phyloP scores from a whole-genome alignment of 1,140 invertebrate genomes.

The Drosophila sturtevanti region DNA sequence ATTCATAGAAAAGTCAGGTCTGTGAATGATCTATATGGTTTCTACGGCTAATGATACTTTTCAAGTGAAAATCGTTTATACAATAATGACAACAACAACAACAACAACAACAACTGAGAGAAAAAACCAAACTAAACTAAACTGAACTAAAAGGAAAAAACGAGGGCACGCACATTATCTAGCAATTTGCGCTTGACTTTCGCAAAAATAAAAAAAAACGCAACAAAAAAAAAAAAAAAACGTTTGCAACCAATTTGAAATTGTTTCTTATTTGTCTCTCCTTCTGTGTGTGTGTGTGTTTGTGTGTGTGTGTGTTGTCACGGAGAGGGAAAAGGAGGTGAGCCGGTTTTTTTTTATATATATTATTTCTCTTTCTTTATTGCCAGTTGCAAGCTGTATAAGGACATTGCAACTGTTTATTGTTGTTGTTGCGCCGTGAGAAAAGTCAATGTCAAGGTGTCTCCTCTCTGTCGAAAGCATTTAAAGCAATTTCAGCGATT shows the following conservation, averaged over 20 bases:
- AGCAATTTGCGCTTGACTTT: constrained; percentile 68
- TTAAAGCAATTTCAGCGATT: constrained; percentile 32
- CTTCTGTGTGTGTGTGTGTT: background rate
- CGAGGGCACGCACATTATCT: constrained; percentile 77
- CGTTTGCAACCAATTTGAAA: constrained; percentile 66
- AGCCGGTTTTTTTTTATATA: background rate
- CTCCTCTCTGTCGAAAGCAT: constrained; percentile 11
- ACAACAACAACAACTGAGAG: too few species aligned
- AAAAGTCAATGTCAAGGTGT: constrained; percentile 74
- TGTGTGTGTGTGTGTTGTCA: background rate
- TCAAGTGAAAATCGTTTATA: constrained; percentile 64
- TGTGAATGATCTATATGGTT: constrained; percentile 45
- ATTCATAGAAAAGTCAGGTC: constrained; percentile 12
- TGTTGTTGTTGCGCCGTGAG: constrained; percentile 42
- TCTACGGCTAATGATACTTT: constrained; percentile 63
- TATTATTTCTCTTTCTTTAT: background rate
- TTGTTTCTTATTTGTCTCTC: background rate
- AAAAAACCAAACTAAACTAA: constrained; percentile 34
- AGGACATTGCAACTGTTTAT: constrained; percentile 58
- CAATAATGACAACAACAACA: constrained; percentile 10
- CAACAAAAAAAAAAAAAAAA: constrained; percentile 20
- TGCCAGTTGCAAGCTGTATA: constrained; percentile 47
- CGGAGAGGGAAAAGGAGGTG: background rate
- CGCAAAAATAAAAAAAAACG: constrained; percentile 14
- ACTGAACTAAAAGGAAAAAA: constrained; percentile 40